These are phyloP conservation scores for Pollenia amentaria DNA, from an alignment of 2,888 invertebrate genomes.

Conservation along the genomic window DNA sequence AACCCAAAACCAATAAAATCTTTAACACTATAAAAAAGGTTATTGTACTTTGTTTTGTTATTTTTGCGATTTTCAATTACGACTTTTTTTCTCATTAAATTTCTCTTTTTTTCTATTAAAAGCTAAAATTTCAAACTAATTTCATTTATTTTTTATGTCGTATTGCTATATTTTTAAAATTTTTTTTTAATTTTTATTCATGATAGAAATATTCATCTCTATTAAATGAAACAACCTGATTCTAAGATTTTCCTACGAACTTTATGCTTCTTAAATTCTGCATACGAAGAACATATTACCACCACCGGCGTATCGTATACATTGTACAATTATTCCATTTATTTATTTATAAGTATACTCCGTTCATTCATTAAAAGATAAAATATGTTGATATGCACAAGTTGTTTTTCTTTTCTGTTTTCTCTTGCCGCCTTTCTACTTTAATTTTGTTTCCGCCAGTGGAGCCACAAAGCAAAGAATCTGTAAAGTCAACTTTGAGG, in stretches of 20 bases:
- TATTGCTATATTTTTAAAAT: no score
- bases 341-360: constrained; percentile 14
- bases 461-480: not conserved
- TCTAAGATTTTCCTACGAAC: not conserved
- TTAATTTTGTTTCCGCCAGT: constrained; percentile 38
- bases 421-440: constrained; percentile 29
- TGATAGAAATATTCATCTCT: no score
- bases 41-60: no score
- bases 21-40: no score
- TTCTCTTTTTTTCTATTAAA: no score
- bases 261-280: not conserved
- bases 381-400: constrained; percentile 40
- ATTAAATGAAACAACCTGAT: constrained; percentile 2
- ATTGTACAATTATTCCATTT: constrained; percentile 9
- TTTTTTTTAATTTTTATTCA: no score
- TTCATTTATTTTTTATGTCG: no score
- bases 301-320: not conserved
- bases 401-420: not conserved
- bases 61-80: no score
- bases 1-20: no score
- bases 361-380: constrained; percentile 55
- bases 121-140: no score
- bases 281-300: not conserved
- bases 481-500: constrained; percentile 3
- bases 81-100: no score